A percentile compares a stretch with the other conserved stretches of the same genome.
These are phyloP conservation scores for Pseudochromis fuscus DNA, from an alignment of 2,797 vertebrate genomes.

Conservation along the genomic window DNA sequence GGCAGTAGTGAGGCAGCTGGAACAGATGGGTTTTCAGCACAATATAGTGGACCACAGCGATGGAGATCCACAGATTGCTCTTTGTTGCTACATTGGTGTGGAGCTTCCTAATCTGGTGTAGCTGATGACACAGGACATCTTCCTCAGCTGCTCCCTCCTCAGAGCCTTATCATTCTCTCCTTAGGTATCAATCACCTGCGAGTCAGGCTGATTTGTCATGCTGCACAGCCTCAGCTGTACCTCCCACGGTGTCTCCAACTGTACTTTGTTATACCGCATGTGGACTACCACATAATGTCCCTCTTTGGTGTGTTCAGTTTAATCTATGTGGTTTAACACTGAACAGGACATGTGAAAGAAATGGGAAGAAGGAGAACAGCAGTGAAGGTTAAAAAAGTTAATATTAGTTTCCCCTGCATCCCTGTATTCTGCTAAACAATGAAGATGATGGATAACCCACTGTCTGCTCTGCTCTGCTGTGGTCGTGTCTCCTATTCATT, in stretches of 20 bases:
- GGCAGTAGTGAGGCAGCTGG: slow-evolving; percentile 35
- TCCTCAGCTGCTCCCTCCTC: slow-evolving; percentile 70
- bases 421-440: slow-evolving; percentile 65
- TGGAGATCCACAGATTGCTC: slow-evolving; percentile 66
- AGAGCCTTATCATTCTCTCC: slow-evolving; percentile 52
- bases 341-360: slow-evolving; percentile 47
- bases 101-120: slow-evolving; percentile 78
- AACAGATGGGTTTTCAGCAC: slow-evolving; percentile 69
- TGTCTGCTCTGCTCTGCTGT: slow-evolving; percentile 69
- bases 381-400: slow-evolving; percentile 60
- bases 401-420: slow-evolving; percentile 62
- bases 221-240: slow-evolving; percentile 47
- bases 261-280: slow-evolving; percentile 50
- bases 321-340: slow-evolving; percentile 36
- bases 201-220: slow-evolving; percentile 65
- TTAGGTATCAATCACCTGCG: slow-evolving; percentile 72
- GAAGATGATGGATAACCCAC: slow-evolving; percentile 61
- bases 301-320: slow-evolving; percentile 25
- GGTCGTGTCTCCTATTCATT: slow-evolving; percentile 77
- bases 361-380: slow-evolving; percentile 40
- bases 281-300: slow-evolving; percentile 41
- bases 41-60: slow-evolving; percentile 44
- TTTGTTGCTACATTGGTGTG: slow-evolving; percentile 69
- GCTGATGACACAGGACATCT: slow-evolving; percentile 72
- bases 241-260: slow-evolving; percentile 54